Conservation (phyloP, 2,888 invertebrate species). For the Ormyrus pomaceus region DNA sequence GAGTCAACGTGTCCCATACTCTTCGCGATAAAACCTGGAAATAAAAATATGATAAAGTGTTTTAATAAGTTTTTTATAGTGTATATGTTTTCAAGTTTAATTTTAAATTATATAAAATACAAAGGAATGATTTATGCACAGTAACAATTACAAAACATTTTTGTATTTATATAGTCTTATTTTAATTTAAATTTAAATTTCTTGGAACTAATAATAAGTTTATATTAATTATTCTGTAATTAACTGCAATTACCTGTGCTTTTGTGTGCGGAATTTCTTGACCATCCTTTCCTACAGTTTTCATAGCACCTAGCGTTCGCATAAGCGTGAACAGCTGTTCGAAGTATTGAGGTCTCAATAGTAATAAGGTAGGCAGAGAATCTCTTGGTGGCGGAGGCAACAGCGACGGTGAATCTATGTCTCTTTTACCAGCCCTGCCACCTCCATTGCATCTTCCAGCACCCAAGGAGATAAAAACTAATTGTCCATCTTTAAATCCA, state of each 20-base stretch:
- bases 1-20: slow-evolving; percentile 95
- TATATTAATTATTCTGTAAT: neutral
- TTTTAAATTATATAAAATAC: neutral
- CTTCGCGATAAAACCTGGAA: slow-evolving; percentile 83
- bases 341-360: slow-evolving; percentile 91
- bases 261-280: slow-evolving; percentile 87
- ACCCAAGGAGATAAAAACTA: slow-evolving; percentile 94
- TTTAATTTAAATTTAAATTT: neutral
- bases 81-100: neutral
- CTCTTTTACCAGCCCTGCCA: slow-evolving; percentile 77
- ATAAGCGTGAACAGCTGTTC: slow-evolving; percentile 93
- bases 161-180: too few species aligned
- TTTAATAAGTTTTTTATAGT: too few species aligned
- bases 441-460: slow-evolving; percentile 81
- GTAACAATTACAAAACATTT: too few species aligned
- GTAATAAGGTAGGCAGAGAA: slow-evolving; percentile 88
- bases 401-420: slow-evolving; percentile 89
- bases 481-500: slow-evolving; percentile 95
- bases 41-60: neutral
- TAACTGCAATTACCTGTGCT: slow-evolving; percentile 82
- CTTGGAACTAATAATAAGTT: neutral
- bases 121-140: too few species aligned
- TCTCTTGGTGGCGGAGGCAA: slow-evolving; percentile 92
- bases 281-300: slow-evolving; percentile 84
- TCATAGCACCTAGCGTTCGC: slow-evolving; percentile 93